Evolutionary conservation across 2,888 invertebrate genomes (phyloP).

Genomic region (Plusia festucae): DNA sequence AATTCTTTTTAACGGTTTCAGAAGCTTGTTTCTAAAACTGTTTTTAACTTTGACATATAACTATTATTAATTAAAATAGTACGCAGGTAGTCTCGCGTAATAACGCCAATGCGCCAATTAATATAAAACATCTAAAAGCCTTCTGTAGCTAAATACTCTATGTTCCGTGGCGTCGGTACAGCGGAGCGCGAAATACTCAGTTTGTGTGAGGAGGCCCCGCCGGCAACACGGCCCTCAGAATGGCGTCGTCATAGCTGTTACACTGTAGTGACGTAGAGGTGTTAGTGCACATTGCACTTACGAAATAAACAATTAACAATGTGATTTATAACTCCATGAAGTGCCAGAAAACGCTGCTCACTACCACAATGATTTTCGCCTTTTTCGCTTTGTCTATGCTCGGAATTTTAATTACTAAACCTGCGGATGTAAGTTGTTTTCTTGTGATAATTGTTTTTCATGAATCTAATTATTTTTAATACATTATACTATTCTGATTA

Average conservation of each 20-base stretch:
- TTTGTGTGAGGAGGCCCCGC: slow-evolving; percentile 56
- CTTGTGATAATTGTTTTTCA: background rate
- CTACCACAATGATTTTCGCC: slow-evolving; percentile 74
- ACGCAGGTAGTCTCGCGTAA: background rate
- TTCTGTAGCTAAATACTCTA: slow-evolving; percentile 10
- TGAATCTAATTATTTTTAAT: background rate
- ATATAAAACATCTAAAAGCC: background rate
- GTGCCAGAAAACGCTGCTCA: slow-evolving; percentile 64
- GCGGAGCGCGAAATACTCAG: slow-evolving; percentile 36
- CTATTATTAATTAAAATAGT: background rate
- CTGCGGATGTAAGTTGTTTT: slow-evolving; percentile 62
- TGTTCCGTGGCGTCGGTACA: slow-evolving; percentile 20
- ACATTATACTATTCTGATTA: no score
- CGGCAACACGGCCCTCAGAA: slow-evolving; percentile 40
- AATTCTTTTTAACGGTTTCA: no score
- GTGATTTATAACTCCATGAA: slow-evolving; percentile 66
- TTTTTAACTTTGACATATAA: no score
- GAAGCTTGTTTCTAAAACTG: no score
- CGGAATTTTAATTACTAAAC: slow-evolving; percentile 67
- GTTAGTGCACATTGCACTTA: slow-evolving; percentile 60
- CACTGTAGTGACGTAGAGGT: slow-evolving; percentile 41
- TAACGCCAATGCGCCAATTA: slow-evolving; percentile 3
- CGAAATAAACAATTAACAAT: slow-evolving; percentile 53
- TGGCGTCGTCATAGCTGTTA: slow-evolving; percentile 30
- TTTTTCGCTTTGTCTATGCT: slow-evolving; percentile 70